Percentiles rank a stretch among this genome's conserved stretches.
Conservation (phyloP, 2,888 invertebrate genomes). For the Hecatera dysodea region DNA sequence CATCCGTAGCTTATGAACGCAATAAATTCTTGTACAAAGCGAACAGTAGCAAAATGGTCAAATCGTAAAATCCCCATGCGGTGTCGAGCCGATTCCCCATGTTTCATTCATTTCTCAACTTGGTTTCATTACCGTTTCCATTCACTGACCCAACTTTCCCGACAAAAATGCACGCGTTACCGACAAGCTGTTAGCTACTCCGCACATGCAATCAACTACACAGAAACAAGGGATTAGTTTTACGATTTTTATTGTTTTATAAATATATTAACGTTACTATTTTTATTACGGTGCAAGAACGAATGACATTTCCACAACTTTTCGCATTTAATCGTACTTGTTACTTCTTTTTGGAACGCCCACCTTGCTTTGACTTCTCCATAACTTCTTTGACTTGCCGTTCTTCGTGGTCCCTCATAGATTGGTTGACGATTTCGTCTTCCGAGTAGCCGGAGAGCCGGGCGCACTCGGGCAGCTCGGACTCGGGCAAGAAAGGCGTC, state of each 20-base stretch:
- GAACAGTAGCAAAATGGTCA: conserved; percentile 11
- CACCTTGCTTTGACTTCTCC: conserved; percentile 92
- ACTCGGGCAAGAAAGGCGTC: conserved; percentile 96
- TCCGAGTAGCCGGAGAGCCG: conserved; percentile 93
- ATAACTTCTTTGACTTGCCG: conserved; percentile 93
- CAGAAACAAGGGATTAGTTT: conserved; percentile 69
- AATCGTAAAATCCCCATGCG: conserved; percentile 43
- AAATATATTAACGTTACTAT: conserved; percentile 67
- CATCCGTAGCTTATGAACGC: conserved; percentile 28
- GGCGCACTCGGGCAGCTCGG: conserved; percentile 93
- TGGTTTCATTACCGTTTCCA: conserved; percentile 58
- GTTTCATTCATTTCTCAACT: conserved; percentile 45
- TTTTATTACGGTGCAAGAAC: conserved; percentile 64
- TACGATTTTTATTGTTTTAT: conserved; percentile 78
- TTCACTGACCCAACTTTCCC: conserved; percentile 66
- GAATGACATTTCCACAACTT: conserved; percentile 62
- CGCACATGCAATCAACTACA: conserved; percentile 64
- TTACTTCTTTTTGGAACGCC: conserved; percentile 84
- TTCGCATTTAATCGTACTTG: conserved; percentile 44
- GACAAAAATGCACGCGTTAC: conserved; percentile 62
- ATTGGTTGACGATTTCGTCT: conserved; percentile 90
- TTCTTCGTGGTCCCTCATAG: conserved; percentile 92
- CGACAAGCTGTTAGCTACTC: conserved; percentile 56
- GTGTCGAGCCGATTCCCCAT: conserved; percentile 37
- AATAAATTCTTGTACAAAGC: conserved; percentile 19